A percentile compares a stretch with the other conserved stretches of the same genome.
Evolutionary conservation across 1,140 invertebrate genomes (phyloP).

Genomic region (Calephelis nemesis): DNA sequence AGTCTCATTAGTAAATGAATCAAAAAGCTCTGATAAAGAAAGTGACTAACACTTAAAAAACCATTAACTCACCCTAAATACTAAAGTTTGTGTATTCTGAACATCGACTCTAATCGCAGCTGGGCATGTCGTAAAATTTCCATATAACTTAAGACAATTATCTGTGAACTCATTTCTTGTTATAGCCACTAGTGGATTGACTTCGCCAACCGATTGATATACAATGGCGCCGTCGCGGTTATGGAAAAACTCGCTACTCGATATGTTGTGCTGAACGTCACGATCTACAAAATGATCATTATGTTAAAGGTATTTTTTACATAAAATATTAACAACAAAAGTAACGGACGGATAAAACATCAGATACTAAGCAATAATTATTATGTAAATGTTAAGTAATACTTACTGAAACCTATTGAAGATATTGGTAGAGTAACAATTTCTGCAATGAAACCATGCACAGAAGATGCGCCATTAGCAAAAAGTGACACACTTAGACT

Average conservation of each 20-base stretch:
- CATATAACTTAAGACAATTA: slow-evolving; percentile 95
- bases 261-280: slow-evolving; percentile 94
- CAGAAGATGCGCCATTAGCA: slow-evolving; percentile 94
- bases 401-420: slow-evolving; percentile 92
- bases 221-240: slow-evolving; percentile 94
- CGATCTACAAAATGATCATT: slow-evolving; percentile 84
- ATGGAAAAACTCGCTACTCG: slow-evolving; percentile 88
- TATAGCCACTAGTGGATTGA: slow-evolving; percentile 94
- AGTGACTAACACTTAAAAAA: too few relatives aligned
- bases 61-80: slow-evolving; percentile 85
- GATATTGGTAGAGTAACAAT: slow-evolving; percentile 96
- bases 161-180: slow-evolving; percentile 91
- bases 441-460: slow-evolving; percentile 99
- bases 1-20: too few relatives aligned
- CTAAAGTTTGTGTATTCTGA: slow-evolving; percentile 95
- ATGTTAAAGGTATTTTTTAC: not conserved
- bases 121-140: slow-evolving; percentile 95
- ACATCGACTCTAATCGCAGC: slow-evolving; percentile 92
- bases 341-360: too few relatives aligned
- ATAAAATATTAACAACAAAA: too few relatives aligned
- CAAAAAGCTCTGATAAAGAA: too few relatives aligned
- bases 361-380: too few relatives aligned
- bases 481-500: slow-evolving; percentile 95
- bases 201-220: slow-evolving; percentile 95
- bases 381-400: not conserved